phyloP scores from a whole-genome alignment of 2,113 vertebrate genomes.

The Tenrec ecaudatus region DNA sequence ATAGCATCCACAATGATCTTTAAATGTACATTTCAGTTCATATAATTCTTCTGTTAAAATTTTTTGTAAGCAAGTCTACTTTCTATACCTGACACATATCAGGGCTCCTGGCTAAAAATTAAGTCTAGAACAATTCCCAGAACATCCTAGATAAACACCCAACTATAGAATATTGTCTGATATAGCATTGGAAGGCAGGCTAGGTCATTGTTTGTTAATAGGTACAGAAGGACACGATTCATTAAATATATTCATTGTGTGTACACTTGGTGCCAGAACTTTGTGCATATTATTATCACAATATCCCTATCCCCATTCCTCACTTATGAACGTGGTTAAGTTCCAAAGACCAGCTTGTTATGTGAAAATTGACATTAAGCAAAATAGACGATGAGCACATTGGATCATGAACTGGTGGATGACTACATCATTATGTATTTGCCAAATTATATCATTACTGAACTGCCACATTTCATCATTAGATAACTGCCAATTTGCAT shows the following conservation, averaged over 20 bases:
- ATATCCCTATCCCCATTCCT: not conserved
- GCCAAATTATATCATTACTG: too few species aligned
- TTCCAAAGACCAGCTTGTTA: too few species aligned
- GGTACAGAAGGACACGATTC: not conserved
- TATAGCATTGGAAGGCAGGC: too few species aligned
- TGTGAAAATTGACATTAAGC: too few species aligned
- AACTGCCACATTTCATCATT: too few species aligned
- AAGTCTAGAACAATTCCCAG: not conserved
- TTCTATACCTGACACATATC: not conserved
- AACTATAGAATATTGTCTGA: not conserved
- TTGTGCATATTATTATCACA: not conserved
- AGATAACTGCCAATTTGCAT: not conserved
- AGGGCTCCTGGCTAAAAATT: not conserved
- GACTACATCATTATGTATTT: too few species aligned
- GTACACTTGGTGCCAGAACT: not conserved
- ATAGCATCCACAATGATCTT: not conserved
- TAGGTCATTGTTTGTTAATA: not conserved
- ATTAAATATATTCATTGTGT: not conserved
- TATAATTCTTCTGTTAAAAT: not conserved
- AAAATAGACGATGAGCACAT: too few species aligned
- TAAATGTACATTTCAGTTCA: not conserved
- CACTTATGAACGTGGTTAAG: too few species aligned
- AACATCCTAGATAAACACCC: not conserved
- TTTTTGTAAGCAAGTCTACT: not conserved
- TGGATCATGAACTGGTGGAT: too few species aligned